phyloP scores from a whole-genome alignment of 1,140 invertebrate genomes.

The Drosophila sucinea region DNA sequence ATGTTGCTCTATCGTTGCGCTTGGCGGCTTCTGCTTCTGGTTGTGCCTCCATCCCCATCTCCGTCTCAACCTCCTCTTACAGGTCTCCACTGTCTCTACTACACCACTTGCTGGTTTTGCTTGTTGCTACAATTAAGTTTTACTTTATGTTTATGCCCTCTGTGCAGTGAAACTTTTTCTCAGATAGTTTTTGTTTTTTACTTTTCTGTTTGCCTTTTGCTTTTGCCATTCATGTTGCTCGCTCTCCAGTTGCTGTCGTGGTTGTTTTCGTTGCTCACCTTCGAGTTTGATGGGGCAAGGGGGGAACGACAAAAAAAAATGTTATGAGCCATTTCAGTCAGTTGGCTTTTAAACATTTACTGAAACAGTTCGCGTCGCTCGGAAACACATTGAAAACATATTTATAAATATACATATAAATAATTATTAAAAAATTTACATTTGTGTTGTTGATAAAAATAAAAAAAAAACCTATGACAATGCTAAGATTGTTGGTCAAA shows the following conservation, averaged over 20 bases:
- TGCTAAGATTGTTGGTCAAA: conserved; percentile 14
- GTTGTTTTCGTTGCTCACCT: conserved; percentile 60
- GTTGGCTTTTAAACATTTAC: conserved; percentile 82
- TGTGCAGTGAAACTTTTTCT: conserved; percentile 47
- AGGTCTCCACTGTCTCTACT: conserved; percentile 35
- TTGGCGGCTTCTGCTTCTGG: conserved; percentile 73
- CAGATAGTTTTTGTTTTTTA: conserved; percentile 19
- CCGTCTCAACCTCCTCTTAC: conserved; percentile 17
- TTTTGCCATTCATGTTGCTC: conserved; percentile 56
- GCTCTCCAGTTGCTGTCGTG: conserved; percentile 32
- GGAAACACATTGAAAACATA: conserved; percentile 32
- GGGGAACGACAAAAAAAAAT: conserved; percentile 39
- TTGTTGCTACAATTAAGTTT: conserved; percentile 77
- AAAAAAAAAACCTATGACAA: conserved; percentile 2
- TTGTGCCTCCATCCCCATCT: conserved; percentile 30
- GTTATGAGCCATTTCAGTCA: conserved; percentile 72
- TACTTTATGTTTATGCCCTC: conserved; percentile 78
- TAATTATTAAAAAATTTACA: conserved; percentile 21
- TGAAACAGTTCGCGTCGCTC: conserved; percentile 77
- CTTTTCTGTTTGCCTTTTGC: conserved; percentile 36
- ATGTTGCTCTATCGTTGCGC: conserved; percentile 66
- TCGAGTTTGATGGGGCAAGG: conserved; percentile 26
- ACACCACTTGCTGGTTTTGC: conserved; percentile 32
- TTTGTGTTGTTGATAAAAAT: conserved; percentile 12
- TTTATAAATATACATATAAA: conserved; percentile 20